A percentile compares a stretch with the other conserved stretches of the same genome.
Evolutionary conservation across 2,113 vertebrate species (phyloP).

Genomic region (Madoqua kirkii): DNA sequence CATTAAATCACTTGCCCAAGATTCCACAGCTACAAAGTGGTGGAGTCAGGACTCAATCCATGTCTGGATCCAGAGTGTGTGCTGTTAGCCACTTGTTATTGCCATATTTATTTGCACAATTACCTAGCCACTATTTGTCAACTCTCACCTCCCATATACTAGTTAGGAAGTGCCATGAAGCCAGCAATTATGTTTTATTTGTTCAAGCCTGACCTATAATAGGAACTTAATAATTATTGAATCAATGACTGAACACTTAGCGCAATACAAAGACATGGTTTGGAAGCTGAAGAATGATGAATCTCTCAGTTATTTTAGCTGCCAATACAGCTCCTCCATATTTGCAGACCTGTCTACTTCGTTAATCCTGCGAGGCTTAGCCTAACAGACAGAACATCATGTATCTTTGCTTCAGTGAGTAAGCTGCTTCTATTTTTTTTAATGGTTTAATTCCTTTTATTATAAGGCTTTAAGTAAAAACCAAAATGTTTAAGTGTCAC

Average conservation of each 20-base stretch:
- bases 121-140: not conserved
- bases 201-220: not conserved
- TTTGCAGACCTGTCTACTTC: not conserved
- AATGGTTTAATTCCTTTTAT: conserved; percentile 18
- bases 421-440: not conserved
- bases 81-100: not conserved
- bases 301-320: not conserved
- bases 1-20: not conserved
- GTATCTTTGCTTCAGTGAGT: not conserved
- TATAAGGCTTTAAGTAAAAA: conserved; percentile 33
- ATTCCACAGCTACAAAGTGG: not conserved
- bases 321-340: not conserved
- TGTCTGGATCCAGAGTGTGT: not conserved
- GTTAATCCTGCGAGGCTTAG: not conserved
- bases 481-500: not conserved
- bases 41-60: not conserved
- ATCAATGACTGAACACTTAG: conserved; percentile 37
- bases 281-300: not conserved
- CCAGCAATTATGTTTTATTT: not conserved
- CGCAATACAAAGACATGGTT: not conserved
- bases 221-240: conserved; percentile 50
- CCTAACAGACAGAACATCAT: not conserved
- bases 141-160: not conserved
- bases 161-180: not conserved
- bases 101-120: not conserved